Base-by-base conservation (phyloP, 1,140 invertebrate species). In the Cheumatopsyche charites region DNA sequence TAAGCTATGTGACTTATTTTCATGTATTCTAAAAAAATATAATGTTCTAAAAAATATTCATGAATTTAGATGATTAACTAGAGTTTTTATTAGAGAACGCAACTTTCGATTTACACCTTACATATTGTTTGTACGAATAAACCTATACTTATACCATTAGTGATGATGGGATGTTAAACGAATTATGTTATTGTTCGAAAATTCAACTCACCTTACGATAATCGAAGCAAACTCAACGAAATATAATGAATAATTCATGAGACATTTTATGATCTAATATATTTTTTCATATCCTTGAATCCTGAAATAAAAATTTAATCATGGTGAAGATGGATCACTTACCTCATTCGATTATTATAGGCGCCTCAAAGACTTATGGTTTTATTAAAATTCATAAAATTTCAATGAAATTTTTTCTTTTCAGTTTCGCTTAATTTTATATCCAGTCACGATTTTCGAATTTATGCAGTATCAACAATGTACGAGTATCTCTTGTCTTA, bases 111-210 rank as follows among this genome's bases (percentile, higher is more conserved):
- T 15, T 17, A 1, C 7, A 5, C 47, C 19, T 13, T 52, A 17
- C 13, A 13, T 9, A 36, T 52, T 52, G 47, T 52, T 17, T n/a
- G 19, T 52, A 52, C 19, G 13, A 52, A 7, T 17, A 9, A 36
- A 52, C 47, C 7, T 7, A 52, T 19, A 52, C 7, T 52, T 52
- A 17, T 52, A 15, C 19, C 47, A 52, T 19, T 17, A 17, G 19
- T 52, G 19, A 52, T 52, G 19, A 52, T 52, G 15, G 47, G 47
- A 7, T 47, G 1, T 52, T 17, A 52, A 19, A 17, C 47, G 47
- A 52, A 52, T 52, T 52, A 19, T 19, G 47, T 52, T 52, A 52
- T 17, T 52, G 19, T 52, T 52, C 47, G 47, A 52, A 36, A 36
- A 36, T 36, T 36, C 9, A 36, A 4, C 29, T 36, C 9, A 36